Evolutionary conservation across 2,797 vertebrate species (phyloP), one percentile per base, ranked within the genome.

Genomic region (Nyctalus aviator): DNA sequence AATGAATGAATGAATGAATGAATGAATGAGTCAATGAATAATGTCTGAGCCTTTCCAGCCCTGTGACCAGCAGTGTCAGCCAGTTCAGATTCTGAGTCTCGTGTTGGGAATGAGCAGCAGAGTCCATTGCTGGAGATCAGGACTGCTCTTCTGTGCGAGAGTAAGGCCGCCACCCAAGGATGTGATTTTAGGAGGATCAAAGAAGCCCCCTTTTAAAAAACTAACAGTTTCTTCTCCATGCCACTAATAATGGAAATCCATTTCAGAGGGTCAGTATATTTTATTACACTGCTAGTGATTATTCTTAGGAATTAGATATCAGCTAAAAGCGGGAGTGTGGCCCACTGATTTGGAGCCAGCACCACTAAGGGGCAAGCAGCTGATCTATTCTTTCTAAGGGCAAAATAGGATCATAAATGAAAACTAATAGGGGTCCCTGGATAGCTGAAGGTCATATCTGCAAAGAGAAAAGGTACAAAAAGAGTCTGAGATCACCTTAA

Each of bases 401-500:
- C 17, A 84, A 18, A 37, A 50, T 90, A 88, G 50, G 18, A 59
- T 32, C 46, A 64, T 35, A 90, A 68, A 62, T 62, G 9, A 44
- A 72, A 89, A 81, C 62, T 5, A 66, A 32, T 46, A 83, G 11
- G 2, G 0, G 7, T 79, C 1, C 5, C 4, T 25, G 8, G 21
- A 50, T 4, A 64, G 55, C 9, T n/a, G 25, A 82, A 91, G 48
- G 48, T 14, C 84, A 91, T 55, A 59, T 12, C 35, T 30, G 71
- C 11, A 68, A 84, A 3, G 50, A 84, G 5, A 92, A 95, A 82
- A 37, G 2, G 8, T 30, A 72, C 0, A 62, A 78, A 78, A 72
- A 46, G 17, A 66, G 5, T 46, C 9, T 44, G 8, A 62, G 25
- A 90, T 0, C 2, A 27, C 5, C 4, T 8, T 25, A 41, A 84